A percentile compares a stretch with the other conserved stretches of the same genome.
phyloP scores from a whole-genome alignment of 2,888 invertebrate species.

The Hanleya hanleyi region DNA sequence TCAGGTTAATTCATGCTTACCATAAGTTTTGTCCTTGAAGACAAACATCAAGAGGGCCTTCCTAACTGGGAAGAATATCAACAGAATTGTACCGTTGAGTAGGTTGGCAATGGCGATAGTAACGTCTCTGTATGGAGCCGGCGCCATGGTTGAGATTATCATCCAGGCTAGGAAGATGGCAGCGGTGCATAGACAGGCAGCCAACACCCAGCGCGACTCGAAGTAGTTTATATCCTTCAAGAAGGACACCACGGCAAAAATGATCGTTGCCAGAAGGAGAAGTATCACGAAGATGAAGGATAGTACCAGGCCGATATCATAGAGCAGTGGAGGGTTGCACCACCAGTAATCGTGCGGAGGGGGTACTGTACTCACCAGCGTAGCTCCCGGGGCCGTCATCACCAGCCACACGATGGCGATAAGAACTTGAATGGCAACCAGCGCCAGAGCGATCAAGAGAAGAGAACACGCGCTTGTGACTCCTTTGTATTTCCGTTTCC shows the following conservation, averaged over 20 bases:
- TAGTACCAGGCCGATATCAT: constrained; percentile 71
- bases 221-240: constrained; percentile 71
- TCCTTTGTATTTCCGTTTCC: constrained; percentile 48
- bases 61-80: constrained; percentile 72
- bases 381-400: constrained; percentile 69
- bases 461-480: constrained; percentile 68
- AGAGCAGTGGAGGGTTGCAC: constrained; percentile 62
- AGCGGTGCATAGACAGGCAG: constrained; percentile 59
- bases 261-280: constrained; percentile 69
- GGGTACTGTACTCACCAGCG: constrained; percentile 38
- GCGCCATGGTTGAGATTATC: constrained; percentile 69
- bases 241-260: constrained; percentile 72
- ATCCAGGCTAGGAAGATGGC: constrained; percentile 73
- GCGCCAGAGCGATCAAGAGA: constrained; percentile 63
- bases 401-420: constrained; percentile 74
- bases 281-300: constrained; percentile 74
- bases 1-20: not conserved
- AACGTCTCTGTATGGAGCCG: constrained; percentile 65
- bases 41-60: constrained; percentile 64
- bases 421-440: constrained; percentile 54
- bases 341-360: constrained; percentile 59
- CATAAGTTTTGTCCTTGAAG: not conserved
- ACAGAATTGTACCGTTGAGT: constrained; percentile 71
- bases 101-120: constrained; percentile 73
- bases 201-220: constrained; percentile 72